phyloP scores from a whole-genome alignment of 2,113 vertebrate species.

The Xiphorhynchus elegans region DNA sequence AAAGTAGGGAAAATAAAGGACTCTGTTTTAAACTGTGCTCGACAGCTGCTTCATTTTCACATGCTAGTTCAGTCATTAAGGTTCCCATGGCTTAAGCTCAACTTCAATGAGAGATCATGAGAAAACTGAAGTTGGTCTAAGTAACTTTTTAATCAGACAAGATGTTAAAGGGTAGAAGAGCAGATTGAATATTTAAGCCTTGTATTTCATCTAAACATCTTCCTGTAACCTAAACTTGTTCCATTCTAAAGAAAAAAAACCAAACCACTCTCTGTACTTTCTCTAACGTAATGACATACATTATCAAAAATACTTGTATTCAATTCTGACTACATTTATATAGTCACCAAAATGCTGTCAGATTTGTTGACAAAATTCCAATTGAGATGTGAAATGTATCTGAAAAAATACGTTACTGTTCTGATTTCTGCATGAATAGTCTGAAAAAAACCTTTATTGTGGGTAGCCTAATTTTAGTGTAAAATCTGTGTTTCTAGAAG shows the following conservation, averaged over 20 bases:
- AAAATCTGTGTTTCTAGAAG: neutral
- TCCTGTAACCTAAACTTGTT: neutral
- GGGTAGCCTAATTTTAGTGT: neutral
- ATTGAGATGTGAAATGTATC: neutral
- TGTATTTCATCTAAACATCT: neutral
- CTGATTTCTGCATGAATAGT: neutral
- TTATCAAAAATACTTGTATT: neutral
- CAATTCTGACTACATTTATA: too few relatives aligned
- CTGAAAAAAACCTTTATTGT: neutral
- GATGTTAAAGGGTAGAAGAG: neutral
- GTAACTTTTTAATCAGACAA: neutral
- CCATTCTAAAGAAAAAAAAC: neutral
- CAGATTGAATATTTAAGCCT: neutral
- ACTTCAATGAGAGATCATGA: neutral
- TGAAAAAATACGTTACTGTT: neutral
- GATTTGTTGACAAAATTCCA: neutral
- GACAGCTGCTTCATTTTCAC: neutral
- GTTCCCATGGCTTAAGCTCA: neutral
- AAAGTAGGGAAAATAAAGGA: neutral
- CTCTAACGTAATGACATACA: neutral
- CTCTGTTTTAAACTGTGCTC: neutral
- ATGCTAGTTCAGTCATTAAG: neutral
- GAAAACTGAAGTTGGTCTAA: neutral
- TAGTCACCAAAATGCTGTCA: neutral
- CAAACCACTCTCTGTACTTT: neutral